Conservation (phyloP, 2,888 invertebrate genomes). For the Orthosia incerta region DNA sequence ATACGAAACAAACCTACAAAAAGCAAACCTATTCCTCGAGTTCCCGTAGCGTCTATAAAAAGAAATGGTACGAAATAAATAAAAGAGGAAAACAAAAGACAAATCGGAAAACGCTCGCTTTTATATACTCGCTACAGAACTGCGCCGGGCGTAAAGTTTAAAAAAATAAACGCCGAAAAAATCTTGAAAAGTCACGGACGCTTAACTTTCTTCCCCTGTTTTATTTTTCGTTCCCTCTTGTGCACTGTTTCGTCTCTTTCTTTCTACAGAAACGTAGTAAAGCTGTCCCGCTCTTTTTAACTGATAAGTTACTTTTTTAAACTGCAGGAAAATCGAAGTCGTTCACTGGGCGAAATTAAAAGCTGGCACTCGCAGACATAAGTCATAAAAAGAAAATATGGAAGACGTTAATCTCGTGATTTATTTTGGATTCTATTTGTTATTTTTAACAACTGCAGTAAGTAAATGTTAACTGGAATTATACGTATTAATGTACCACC, state of each 20-base stretch:
- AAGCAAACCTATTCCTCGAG: constrained; percentile 51
- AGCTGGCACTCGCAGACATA: constrained; percentile 88
- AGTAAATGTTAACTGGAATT: constrained; percentile 25
- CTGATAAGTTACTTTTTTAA: constrained; percentile 91
- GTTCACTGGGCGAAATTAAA: constrained; percentile 88
- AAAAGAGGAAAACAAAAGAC: constrained; percentile 82
- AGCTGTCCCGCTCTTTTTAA: constrained; percentile 82
- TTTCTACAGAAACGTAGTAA: constrained; percentile 72
- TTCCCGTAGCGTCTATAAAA: constrained; percentile 69
- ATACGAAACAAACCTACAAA: constrained; percentile 36
- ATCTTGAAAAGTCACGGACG: constrained; percentile 91
- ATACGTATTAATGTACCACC: background rate
- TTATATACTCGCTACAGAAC: constrained; percentile 83
- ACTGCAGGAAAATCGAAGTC: constrained; percentile 90
- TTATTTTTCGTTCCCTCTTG: constrained; percentile 89
- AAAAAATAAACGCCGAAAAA: constrained; percentile 90
- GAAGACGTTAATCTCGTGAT: constrained; percentile 80
- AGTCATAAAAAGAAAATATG: constrained; percentile 89
- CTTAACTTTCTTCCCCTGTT: constrained; percentile 91
- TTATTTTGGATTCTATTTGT: constrained; percentile 72
- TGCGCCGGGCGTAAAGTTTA: constrained; percentile 85
- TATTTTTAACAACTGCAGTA: constrained; percentile 45
- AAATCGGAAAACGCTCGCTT: constrained; percentile 85
- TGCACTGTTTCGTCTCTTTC: constrained; percentile 76
- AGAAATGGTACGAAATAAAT: constrained; percentile 77